phyloP scores from a whole-genome alignment of 1,140 invertebrate species.

The Schlechtendalia chinensis region DNA sequence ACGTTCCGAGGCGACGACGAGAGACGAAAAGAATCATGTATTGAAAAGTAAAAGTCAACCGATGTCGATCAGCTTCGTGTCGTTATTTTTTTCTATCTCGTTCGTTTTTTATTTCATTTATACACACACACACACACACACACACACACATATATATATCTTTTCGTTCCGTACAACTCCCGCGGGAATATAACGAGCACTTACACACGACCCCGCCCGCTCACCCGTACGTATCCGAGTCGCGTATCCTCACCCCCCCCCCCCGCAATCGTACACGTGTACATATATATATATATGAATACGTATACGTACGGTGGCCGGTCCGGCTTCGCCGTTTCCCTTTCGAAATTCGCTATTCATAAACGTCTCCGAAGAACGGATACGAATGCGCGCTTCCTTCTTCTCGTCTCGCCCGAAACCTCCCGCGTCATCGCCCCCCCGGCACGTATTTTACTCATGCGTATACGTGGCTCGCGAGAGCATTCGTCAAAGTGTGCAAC shows the following conservation, averaged over 20 bases:
- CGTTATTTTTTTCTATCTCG: not conserved
- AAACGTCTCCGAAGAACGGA: constrained; percentile 18
- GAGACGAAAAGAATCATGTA: constrained; percentile 29
- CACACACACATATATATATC: too few relatives aligned
- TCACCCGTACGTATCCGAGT: not conserved
- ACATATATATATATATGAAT: too few relatives aligned
- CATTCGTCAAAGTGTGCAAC: not conserved
- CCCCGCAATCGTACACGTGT: not conserved
- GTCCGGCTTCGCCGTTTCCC: constrained; percentile 18
- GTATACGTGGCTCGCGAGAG: too few relatives aligned
- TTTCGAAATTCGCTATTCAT: constrained; percentile 20
- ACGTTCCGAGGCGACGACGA: not conserved
- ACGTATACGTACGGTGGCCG: not conserved
- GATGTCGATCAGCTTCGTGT: constrained; percentile 39
- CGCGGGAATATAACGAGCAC: constrained; percentile 37
- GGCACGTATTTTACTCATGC: too few relatives aligned
- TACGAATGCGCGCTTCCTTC: not conserved
- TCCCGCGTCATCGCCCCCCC: too few relatives aligned
- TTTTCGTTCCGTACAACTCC: constrained; percentile 37
- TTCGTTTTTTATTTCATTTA: not conserved
- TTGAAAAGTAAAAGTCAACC: constrained; percentile 48
- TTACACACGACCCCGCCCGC: not conserved
- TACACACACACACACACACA: too few relatives aligned
- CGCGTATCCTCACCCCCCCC: too few relatives aligned
- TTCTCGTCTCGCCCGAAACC: too few relatives aligned